Conservation (phyloP, 2,113 vertebrate species). For the Heptranchias perlo region DNA sequence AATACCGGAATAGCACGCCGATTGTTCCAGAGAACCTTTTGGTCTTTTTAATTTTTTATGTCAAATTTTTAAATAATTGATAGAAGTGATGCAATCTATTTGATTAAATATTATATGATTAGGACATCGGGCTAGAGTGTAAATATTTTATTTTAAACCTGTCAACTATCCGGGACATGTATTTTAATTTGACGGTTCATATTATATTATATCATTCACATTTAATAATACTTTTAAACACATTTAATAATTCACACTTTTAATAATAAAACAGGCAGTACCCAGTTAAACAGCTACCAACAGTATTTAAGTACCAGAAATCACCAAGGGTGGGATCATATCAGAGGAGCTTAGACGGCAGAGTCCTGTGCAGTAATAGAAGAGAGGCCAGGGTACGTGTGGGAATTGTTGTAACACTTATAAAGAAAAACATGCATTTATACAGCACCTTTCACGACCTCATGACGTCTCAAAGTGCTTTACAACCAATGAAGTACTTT, state of each 20-base stretch:
- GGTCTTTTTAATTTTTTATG: not conserved
- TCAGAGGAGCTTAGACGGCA: not conserved
- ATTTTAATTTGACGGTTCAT: not conserved
- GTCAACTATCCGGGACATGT: not conserved
- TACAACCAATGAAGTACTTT: too few species aligned
- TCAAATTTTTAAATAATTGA: not conserved
- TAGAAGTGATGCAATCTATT: not conserved
- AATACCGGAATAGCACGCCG: not conserved
- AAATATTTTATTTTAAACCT: not conserved
- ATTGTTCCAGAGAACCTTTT: not conserved
- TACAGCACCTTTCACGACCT: too few species aligned
- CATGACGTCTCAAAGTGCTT: too few species aligned
- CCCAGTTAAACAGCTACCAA: not conserved
- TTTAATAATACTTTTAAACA: too few species aligned
- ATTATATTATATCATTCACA: too few species aligned
- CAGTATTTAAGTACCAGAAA: not conserved
- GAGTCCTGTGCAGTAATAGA: too few species aligned
- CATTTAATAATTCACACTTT: not conserved
- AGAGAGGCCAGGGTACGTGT: too few species aligned
- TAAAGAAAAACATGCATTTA: too few species aligned
- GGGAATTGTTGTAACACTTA: too few species aligned
- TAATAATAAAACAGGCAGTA: not conserved
- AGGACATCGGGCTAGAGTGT: not conserved
- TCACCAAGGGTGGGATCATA: not conserved
- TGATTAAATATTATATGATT: not conserved